Evolutionary conservation across 2,113 vertebrate genomes (phyloP), one percentile per base, ranked within the genome.

Genomic region (Gorilla gorilla): DNA sequence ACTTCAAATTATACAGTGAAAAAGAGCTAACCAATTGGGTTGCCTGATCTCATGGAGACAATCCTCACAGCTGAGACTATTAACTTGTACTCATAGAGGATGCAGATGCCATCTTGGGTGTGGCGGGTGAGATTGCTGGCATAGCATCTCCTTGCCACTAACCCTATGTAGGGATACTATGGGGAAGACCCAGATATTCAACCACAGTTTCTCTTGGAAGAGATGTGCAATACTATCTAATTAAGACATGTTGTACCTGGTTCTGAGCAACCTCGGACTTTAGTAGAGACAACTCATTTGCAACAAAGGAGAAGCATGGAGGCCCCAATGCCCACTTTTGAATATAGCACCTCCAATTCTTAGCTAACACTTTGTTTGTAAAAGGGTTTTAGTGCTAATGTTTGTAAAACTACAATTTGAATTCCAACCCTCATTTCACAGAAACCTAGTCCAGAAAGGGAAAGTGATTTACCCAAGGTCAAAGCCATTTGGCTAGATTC

Each of bases 391-490:
- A 35, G 25, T 45, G n/a, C 66, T 78, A 40, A 30, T 22, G 6
- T 76, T 59, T 73, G 18, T 66, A 50, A 92, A 95, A 83, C 35
- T 30, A 8, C 35, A 52, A 25, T 40, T 88, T 82, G 32, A n/a
- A 30, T 79, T 93, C 76, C 14, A n/a, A 13, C 43, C 52, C 27
- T 82, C 9, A 52, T 55, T 76, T 79, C 48, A 80, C 18, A 80
- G 72, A 96, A 66, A 82, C 25, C 82, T 55, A 91, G 66, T 50
- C 40, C 30, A 75, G 55, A 91, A 10, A 82, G 30, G 18, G 75
- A 61, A 81, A 79, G 50, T 27, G n/a, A 75, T 32, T 84, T 70
- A 89, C 1, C 13, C 40, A 14, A 48, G 6, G 6, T 76, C 11
- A 89, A 38, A 40, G 55, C 8, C 79, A 25, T 4, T n/a, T 43